Conservation (phyloP, 2,113 vertebrate genomes). For the Struthidea cinerea region DNA sequence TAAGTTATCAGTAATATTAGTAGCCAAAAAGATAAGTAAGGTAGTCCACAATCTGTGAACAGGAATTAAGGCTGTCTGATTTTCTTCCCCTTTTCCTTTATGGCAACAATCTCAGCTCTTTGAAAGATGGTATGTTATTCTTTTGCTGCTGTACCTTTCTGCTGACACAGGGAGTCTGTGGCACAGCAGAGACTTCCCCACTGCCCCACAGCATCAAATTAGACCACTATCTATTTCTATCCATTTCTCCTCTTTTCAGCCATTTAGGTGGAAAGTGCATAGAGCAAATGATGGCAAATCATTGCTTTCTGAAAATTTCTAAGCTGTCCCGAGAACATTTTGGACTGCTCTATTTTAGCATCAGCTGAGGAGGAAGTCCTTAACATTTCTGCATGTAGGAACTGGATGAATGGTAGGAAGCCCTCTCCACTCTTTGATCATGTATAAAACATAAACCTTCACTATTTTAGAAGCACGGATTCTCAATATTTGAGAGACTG, state of each 20-base stretch:
- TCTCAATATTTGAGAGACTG: background rate
- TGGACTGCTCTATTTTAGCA: background rate
- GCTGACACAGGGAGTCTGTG: background rate
- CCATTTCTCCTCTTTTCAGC: background rate
- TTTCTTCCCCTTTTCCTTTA: background rate
- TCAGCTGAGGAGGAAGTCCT: background rate
- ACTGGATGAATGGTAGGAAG: background rate
- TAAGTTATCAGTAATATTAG: background rate
- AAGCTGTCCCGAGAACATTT: background rate
- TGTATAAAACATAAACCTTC: background rate
- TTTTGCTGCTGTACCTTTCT: background rate
- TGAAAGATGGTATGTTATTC: rapidly evolving
- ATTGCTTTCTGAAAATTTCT: background rate
- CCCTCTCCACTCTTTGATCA: background rate
- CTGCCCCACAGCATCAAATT: background rate
- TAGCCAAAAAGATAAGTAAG: background rate
- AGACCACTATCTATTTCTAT: background rate
- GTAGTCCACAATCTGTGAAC: background rate
- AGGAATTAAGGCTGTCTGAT: background rate
- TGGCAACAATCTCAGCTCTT: background rate
- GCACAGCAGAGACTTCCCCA: background rate
- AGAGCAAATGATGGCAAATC: background rate
- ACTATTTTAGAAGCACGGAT: background rate
- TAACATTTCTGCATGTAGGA: background rate
- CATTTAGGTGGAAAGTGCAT: background rate